Percentiles rank a stretch among this genome's conserved stretches.
Conservation (phyloP, 2,888 invertebrate species). For the Gortyna flavago region DNA sequence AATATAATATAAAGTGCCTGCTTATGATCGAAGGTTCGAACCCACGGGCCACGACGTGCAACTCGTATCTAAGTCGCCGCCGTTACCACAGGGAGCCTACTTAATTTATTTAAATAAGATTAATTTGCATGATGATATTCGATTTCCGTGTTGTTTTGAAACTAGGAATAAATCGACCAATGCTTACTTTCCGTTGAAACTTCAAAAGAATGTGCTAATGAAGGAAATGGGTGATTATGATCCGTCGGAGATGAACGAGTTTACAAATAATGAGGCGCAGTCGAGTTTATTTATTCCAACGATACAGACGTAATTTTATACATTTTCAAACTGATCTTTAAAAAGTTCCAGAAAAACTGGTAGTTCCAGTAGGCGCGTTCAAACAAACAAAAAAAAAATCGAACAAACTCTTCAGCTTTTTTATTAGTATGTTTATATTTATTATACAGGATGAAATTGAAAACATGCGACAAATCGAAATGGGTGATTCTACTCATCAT, state of each 20-base stretch:
- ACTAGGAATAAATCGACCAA: conserved; percentile 16
- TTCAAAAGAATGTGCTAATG: conserved; percentile 45
- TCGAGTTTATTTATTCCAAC: conserved; percentile 10
- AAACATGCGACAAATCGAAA: too few species aligned
- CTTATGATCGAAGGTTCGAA: not conserved
- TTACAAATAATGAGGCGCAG: conserved; percentile 23
- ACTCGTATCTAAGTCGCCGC: not conserved
- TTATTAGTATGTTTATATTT: too few species aligned
- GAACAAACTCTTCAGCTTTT: too few species aligned
- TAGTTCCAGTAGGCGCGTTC: too few species aligned
- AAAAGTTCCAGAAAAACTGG: not conserved
- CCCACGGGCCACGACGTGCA: not conserved
- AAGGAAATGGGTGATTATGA: conserved; percentile 47
- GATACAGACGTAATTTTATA: not conserved
- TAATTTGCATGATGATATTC: conserved; percentile 27
- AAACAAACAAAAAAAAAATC: too few species aligned
- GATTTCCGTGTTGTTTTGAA: conserved; percentile 35
- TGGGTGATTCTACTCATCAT: too few species aligned
- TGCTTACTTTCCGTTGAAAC: conserved; percentile 31
- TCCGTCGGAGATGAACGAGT: conserved; percentile 37
- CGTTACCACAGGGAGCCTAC: not conserved
- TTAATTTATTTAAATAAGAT: conserved; percentile 3
- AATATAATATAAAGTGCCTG: not conserved
- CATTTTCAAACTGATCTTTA: not conserved
- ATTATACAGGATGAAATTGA: too few species aligned